A percentile compares a stretch with the other conserved stretches of the same genome.
Evolutionary conservation across 1,140 invertebrate genomes (phyloP).

Genomic region (Pomacea maculata): DNA sequence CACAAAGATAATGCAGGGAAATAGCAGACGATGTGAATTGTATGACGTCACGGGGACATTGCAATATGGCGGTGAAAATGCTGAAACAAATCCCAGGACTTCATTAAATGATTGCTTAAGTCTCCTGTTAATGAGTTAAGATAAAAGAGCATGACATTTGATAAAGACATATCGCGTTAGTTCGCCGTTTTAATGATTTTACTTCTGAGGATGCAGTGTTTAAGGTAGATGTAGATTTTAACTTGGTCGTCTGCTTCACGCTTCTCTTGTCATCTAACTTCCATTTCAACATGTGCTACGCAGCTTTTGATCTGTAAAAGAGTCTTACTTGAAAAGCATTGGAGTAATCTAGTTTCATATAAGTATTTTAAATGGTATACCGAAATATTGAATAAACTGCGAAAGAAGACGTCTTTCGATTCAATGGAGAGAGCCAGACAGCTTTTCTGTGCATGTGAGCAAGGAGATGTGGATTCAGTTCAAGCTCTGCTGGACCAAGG

Average conservation of each 20-base stretch:
- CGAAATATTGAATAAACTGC: neutral
- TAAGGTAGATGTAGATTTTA: neutral
- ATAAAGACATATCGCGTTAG: neutral
- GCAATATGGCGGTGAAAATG: conserved; percentile 21
- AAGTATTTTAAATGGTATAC: neutral
- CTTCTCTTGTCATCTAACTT: neutral
- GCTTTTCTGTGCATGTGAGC: conserved; percentile 56
- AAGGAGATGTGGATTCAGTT: conserved; percentile 54
- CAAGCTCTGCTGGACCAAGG: conserved; percentile 57
- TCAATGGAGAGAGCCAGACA: conserved; percentile 50
- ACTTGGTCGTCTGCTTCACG: neutral
- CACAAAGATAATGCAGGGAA: neutral
- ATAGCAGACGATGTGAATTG: conserved; percentile 10
- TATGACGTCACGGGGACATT: conserved; percentile 22
- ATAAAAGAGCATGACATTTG: conserved; percentile 3
- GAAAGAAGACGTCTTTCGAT: neutral
- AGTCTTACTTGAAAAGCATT: too few species aligned
- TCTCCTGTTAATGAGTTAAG: neutral
- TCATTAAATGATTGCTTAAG: neutral
- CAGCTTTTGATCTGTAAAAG: too few species aligned
- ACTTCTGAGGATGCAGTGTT: neutral
- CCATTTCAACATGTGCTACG: neutral
- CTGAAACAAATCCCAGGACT: neutral
- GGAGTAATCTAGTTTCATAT: too few species aligned
- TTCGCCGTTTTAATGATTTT: neutral